A percentile compares a stretch with the other conserved stretches of the same genome.
phyloP scores from a whole-genome alignment of 2,888 invertebrate species.

The Epinotia brunnichana region DNA sequence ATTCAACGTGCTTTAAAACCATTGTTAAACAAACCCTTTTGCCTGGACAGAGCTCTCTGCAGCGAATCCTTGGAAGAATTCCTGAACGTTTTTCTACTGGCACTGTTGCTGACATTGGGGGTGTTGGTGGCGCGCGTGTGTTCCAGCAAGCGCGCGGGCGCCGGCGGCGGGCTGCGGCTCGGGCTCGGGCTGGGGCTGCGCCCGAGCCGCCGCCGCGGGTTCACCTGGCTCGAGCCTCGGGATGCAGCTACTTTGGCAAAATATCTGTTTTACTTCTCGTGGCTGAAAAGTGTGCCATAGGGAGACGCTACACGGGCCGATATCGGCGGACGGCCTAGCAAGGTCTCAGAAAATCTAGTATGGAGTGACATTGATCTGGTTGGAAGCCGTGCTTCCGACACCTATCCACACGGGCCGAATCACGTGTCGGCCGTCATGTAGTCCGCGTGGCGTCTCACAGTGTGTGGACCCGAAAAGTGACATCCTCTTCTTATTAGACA shows the following conservation, averaged over 20 bases:
- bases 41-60: slow-evolving; percentile 65
- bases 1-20: neutral
- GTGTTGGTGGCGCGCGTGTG: slow-evolving; percentile 73
- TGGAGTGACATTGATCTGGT: no score
- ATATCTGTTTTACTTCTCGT: no score
- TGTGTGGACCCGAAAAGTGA: no score
- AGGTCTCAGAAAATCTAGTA: no score
- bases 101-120: slow-evolving; percentile 47
- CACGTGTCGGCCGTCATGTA: no score
- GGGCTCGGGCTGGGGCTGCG: slow-evolving; percentile 70
- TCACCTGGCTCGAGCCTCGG: slow-evolving; percentile 53
- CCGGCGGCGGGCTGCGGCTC: slow-evolving; percentile 59
- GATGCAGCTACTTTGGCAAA: slow-evolving; percentile 46
- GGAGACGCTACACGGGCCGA: no score
- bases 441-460: no score
- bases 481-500: no score
- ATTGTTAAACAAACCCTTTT: slow-evolving; percentile 60
- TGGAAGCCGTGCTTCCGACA: no score
- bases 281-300: no score
- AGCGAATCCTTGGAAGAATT: slow-evolving; percentile 60
- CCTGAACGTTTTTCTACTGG: slow-evolving; percentile 50
- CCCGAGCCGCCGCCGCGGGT: slow-evolving; percentile 67
- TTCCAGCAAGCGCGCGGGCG: slow-evolving; percentile 53
- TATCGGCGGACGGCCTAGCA: no score
- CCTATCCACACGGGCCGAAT: no score